phyloP scores from a whole-genome alignment of 1,140 invertebrate genomes.

The Aplysia californica region DNA sequence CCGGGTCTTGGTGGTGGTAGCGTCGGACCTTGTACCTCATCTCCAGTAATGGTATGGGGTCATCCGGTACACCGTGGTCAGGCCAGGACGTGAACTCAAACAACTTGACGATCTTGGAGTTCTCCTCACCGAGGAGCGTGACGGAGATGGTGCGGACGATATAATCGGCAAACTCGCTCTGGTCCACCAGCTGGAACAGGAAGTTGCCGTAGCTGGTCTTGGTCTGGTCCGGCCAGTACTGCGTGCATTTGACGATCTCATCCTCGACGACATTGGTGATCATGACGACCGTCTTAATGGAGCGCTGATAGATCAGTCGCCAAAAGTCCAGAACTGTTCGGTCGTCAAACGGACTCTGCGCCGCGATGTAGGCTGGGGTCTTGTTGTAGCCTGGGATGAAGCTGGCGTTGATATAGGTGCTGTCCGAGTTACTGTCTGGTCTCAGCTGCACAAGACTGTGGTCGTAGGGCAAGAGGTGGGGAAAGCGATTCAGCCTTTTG shows the following conservation, averaged over 20 bases:
- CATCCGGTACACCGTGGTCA: slow-evolving; percentile 97
- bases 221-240: slow-evolving; percentile 63
- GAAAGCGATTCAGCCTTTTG: slow-evolving; percentile 60
- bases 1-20: slow-evolving; percentile 61
- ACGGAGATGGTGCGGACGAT: slow-evolving; percentile 46
- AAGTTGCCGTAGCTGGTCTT: slow-evolving; percentile 50
- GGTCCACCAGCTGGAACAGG: slow-evolving; percentile 45
- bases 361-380: slow-evolving; percentile 57
- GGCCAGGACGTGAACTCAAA: slow-evolving; percentile 99
- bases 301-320: slow-evolving; percentile 59
- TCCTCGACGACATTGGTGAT: slow-evolving; percentile 61
- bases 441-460: slow-evolving; percentile 55
- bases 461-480: slow-evolving; percentile 63
- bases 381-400: slow-evolving; percentile 58
- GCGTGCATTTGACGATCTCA: slow-evolving; percentile 64
- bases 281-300: slow-evolving; percentile 58
- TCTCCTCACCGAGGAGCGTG: background rate
- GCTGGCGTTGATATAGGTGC: slow-evolving; percentile 97
- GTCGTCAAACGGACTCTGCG: slow-evolving; percentile 64
- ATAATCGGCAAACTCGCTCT: slow-evolving; percentile 54
- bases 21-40: slow-evolving; percentile 86
- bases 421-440: slow-evolving; percentile 52
- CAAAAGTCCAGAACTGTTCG: slow-evolving; percentile 64
- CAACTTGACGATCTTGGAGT: slow-evolving; percentile 45
- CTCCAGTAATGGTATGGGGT: slow-evolving; percentile 97